These are phyloP conservation scores for Urosaurus nigricauda DNA, from an alignment of 2,797 vertebrate species.

Conservation along the genomic window DNA sequence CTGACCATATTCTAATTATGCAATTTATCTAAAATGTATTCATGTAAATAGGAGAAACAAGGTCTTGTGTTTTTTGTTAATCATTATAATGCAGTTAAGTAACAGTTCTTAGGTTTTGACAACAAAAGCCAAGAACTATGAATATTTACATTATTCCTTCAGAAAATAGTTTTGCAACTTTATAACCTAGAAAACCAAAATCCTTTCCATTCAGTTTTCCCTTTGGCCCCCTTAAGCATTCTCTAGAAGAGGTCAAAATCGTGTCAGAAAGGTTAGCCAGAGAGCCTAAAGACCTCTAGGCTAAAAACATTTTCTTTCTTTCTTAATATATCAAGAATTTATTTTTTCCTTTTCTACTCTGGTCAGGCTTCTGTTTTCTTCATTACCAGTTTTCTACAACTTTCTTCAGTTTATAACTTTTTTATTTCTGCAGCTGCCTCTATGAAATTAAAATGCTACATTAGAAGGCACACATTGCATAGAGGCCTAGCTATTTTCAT, in stretches of 20 bases:
- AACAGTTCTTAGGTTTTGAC: slow-evolving; percentile 1
- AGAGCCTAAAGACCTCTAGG: slow-evolving; percentile 13
- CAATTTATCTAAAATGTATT: background rate
- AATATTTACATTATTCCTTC: slow-evolving; percentile 34
- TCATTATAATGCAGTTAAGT: slow-evolving; percentile 30
- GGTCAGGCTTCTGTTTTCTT: slow-evolving; percentile 7
- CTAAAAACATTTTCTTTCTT: slow-evolving; percentile 19
- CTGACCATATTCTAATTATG: background rate
- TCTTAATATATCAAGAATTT: background rate
- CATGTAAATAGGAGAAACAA: background rate
- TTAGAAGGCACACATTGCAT: background rate
- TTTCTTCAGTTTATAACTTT: background rate
- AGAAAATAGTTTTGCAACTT: slow-evolving; percentile 42
- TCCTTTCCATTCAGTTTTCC: background rate
- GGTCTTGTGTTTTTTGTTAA: slow-evolving; percentile 26
- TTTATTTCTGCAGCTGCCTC: slow-evolving; percentile 29
- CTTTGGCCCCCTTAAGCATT: slow-evolving; percentile 2
- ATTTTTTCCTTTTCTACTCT: background rate
- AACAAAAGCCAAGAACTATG: slow-evolving; percentile 41
- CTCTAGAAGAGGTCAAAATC: slow-evolving; percentile 27
- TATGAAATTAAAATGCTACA: background rate
- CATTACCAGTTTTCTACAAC: background rate
- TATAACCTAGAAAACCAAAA: slow-evolving; percentile 32
- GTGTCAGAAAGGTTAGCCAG: background rate
- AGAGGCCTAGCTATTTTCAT: background rate